Evolutionary conservation across 2,888 invertebrate genomes (phyloP).

Genomic region (Eubasilissa splendida): DNA sequence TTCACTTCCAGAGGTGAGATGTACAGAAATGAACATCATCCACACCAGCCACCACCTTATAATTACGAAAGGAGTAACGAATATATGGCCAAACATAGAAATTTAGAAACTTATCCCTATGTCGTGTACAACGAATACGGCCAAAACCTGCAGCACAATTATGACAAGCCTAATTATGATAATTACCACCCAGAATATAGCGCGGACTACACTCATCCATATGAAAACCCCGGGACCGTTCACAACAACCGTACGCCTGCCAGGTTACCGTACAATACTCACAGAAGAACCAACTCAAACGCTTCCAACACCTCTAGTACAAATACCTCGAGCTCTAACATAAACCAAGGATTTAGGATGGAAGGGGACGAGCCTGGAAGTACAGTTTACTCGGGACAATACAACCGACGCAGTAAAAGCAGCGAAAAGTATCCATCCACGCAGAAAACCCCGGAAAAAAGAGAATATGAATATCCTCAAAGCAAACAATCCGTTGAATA

Average conservation of each 20-base stretch:
- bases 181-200: conserved; percentile 49
- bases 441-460: conserved; percentile 60
- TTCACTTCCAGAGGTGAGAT: conserved; percentile 51
- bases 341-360: conserved; percentile 51
- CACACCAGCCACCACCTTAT: conserved; percentile 49
- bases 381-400: conserved; percentile 44
- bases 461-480: conserved; percentile 73
- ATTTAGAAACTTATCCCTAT: conserved; percentile 51
- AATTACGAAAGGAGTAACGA: conserved; percentile 53
- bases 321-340: conserved; percentile 68
- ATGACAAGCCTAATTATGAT: conserved; percentile 60
- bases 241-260: conserved; percentile 56
- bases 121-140: conserved; percentile 55
- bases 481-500: conserved; percentile 67
- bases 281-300: conserved; percentile 86
- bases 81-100: conserved; percentile 53
- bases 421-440: conserved; percentile 50
- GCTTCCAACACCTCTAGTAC: conserved; percentile 74
- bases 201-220: conserved; percentile 58
- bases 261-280: conserved; percentile 69
- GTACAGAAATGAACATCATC: conserved; percentile 49
- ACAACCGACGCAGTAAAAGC: conserved; percentile 52
- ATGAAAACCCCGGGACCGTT: conserved; percentile 43
- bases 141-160: conserved; percentile 55
- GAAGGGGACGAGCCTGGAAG: conserved; percentile 43